Evolutionary conservation across 1,140 invertebrate genomes (phyloP), one percentile per base, ranked within the genome.

Genomic region (Paralvinella palmiformis): DNA sequence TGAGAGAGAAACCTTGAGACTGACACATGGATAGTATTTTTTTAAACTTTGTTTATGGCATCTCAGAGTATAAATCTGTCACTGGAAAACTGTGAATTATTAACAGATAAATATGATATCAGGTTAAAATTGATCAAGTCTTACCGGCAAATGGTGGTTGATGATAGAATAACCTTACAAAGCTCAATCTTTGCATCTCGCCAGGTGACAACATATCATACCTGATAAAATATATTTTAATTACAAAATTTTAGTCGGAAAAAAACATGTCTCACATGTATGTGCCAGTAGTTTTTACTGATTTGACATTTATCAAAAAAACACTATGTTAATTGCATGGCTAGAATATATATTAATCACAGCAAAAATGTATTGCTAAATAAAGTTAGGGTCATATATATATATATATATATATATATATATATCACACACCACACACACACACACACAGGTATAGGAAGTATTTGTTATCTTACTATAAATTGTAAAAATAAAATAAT

Each of bases 121-220:
- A n/a, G 29, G 41, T 59, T 2, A 24, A 64, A 64, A n/a, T n/a
- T n/a, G n/a, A n/a, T n/a, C n/a, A n/a, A 60, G 33, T 57, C 63
- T 69, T 68, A 81, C 79, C 75, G 35, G 84, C 85, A 69, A 86
- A 79, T 57, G 75, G 71, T 36, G 86, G 86, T 59, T 76, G 70
- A 71, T 87, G 85, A 71, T 82, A 86, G 65, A 88, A 84, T 0
- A 87, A 68, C 20, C 86, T 74, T n/a, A 85, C 80, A 74, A 88
- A 83, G 37, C 80, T 82, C n/a, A 87, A 70, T 31, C 86, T 73
- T 73, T 88, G 86, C 72, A 83, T 81, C 73, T 87, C 86, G 55
- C 86, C 86, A 17, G 85, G 85, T 4, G 86, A 87, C 45, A 87
- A 72, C 58, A 84, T 79, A 74, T 85, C 84, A 72, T 83, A 83